Evolutionary conservation across 37 sponge, comb jelly and placozoan species (phyloP).

Genomic region (Hexactinellida sp.): DNA sequence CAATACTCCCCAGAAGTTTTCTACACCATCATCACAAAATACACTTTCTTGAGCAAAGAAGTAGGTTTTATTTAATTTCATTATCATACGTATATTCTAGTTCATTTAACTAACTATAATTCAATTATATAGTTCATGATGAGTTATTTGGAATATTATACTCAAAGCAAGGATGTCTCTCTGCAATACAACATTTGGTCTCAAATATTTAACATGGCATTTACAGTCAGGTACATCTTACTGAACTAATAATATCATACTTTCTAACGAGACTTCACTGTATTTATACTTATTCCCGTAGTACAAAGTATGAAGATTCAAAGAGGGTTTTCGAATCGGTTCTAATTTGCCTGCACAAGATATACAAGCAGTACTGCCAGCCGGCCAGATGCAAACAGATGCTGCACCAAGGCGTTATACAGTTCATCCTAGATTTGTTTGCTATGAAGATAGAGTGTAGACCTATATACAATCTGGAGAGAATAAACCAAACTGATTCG

Average conservation of each 20-base stretch:
- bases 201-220: not conserved
- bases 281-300: not conserved
- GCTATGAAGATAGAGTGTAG: not conserved
- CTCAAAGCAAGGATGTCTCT: not conserved
- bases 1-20: not conserved
- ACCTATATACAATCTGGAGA: not conserved
- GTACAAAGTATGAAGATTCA: not conserved
- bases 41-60: not conserved
- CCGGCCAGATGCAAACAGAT: not conserved
- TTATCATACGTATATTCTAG: not conserved
- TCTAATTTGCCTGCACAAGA: not conserved
- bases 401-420: not conserved
- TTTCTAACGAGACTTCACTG: too few species aligned
- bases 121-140: not conserved
- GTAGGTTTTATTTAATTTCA: not conserved
- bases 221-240: not conserved
- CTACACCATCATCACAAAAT: slow-evolving; percentile 10
- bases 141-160: not conserved
- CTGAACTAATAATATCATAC: too few species aligned
- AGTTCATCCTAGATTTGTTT: not conserved
- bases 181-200: not conserved
- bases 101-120: not conserved
- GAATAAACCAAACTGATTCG: not conserved
- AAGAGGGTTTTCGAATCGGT: not conserved
- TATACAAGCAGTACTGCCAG: not conserved